These are phyloP conservation scores for Strigamia maritima DNA, from an alignment of 2,888 invertebrate species.

Conservation along the genomic window DNA sequence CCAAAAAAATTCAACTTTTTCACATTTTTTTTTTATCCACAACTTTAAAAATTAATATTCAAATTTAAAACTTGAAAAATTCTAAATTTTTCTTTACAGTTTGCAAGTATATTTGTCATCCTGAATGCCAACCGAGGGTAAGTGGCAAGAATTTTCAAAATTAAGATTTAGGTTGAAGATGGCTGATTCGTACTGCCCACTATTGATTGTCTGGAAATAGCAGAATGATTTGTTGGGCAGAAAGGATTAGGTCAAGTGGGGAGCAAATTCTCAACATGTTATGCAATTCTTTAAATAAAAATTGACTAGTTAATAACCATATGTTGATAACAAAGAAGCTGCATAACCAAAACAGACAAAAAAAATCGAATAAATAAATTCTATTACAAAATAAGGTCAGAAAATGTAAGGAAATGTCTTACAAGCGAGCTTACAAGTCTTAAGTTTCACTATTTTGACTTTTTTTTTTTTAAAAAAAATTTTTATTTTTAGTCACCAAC, in stretches of 20 bases:
- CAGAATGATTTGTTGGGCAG: constrained; percentile 19
- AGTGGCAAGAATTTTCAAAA: constrained; percentile 12
- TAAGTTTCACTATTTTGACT: background rate
- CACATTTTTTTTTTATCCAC: background rate
- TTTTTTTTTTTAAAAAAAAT: background rate
- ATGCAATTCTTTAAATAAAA: background rate
- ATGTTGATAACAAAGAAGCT: background rate
- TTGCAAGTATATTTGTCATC: constrained; percentile 16
- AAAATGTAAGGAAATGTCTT: no score
- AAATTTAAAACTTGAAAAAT: background rate
- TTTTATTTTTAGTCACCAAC: background rate
- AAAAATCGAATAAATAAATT: no score
- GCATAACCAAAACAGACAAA: no score
- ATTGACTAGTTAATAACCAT: background rate
- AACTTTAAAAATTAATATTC: background rate
- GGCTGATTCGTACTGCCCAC: constrained; percentile 8
- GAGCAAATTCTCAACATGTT: constrained; percentile 24
- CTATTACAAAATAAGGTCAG: no score
- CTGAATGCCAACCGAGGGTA: constrained; percentile 31
- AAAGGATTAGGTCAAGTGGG: constrained; percentile 28
- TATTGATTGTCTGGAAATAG: constrained; percentile 21
- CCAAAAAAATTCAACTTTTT: background rate
- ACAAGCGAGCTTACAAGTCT: no score
- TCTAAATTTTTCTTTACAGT: constrained; percentile 6
- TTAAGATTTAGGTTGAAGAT: constrained; percentile 21